Conservation (phyloP, 2,888 invertebrate species). For the Enoplolaimus lenunculus region DNA sequence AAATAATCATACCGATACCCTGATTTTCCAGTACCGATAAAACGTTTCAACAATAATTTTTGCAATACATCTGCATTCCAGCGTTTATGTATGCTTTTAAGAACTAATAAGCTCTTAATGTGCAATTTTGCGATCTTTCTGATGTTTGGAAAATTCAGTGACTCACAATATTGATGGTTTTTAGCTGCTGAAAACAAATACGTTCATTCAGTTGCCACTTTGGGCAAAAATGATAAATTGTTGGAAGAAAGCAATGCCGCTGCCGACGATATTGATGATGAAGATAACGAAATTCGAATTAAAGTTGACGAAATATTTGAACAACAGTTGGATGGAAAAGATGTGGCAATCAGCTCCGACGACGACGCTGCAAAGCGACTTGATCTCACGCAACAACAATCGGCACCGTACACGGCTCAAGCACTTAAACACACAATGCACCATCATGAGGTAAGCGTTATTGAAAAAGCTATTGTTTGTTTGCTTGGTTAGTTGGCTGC, state of each 20-base stretch:
- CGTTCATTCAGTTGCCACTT: not conserved
- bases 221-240: not conserved
- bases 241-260: not conserved
- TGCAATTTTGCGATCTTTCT: no score
- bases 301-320: not conserved
- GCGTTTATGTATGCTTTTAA: no score
- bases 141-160: no score
- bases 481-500: not conserved
- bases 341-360: not conserved
- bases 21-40: no score
- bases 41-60: no score
- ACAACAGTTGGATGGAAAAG: not conserved
- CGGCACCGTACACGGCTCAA: not conserved
- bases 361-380: not conserved
- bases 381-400: not conserved
- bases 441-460: not conserved
- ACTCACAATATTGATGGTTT: no score
- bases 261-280: no score
- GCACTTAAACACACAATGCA: not conserved
- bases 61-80: no score
- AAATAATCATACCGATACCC: no score
- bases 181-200: not conserved
- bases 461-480: not conserved
- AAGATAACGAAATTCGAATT: not conserved
- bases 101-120: no score